Evolutionary conservation across 2,797 vertebrate genomes (phyloP), one percentile per base, ranked within the genome.

Genomic region (Micromesistius poutassou): DNA sequence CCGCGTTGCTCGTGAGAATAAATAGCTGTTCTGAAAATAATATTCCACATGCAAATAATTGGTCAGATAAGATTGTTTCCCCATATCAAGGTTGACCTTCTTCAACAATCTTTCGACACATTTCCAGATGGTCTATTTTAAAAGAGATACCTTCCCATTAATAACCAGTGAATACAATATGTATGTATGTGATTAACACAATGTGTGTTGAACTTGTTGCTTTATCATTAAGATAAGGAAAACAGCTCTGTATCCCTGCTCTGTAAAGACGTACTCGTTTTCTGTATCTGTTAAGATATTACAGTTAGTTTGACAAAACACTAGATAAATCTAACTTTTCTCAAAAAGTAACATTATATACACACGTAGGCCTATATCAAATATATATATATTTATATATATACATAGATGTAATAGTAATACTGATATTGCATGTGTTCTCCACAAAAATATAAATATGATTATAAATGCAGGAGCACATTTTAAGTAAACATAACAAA

Each of bases 191-290:
- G 77, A 85, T 74, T 84, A 85, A 90, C 85, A 88, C 84, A 87
- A 82, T 81, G 87, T 83, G 88, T 86, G 84, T 88, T 83, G 81
- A 87, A 83, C 77, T 80, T 82, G 83, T 80, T 84, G 77, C 83
- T 89, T 85, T 75, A 55, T 84, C 82, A 80, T 79, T 70, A 55
- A 40, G 82, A 78, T 78, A 86, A 89, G 81, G 80, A 72, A 78
- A 87, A 86, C 79, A 88, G 89, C 84, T 87, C 87, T 86, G 74
- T 89, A 78, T 78, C 79, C 81, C 81, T 85, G 84, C 80, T 90
- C 82, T 83, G 87, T 92, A 85, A 92, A 93, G 90, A 92, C 90
- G 86, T 91, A 81, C 82, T 89, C 86, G 88, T 86, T 89, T 89
- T 25, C 80, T 88, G 86, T 89, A 87, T 85, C 66, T 82, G 82